phyloP scores from a whole-genome alignment of 2,113 vertebrate species.

The Nothocercus nigrocapillus region DNA sequence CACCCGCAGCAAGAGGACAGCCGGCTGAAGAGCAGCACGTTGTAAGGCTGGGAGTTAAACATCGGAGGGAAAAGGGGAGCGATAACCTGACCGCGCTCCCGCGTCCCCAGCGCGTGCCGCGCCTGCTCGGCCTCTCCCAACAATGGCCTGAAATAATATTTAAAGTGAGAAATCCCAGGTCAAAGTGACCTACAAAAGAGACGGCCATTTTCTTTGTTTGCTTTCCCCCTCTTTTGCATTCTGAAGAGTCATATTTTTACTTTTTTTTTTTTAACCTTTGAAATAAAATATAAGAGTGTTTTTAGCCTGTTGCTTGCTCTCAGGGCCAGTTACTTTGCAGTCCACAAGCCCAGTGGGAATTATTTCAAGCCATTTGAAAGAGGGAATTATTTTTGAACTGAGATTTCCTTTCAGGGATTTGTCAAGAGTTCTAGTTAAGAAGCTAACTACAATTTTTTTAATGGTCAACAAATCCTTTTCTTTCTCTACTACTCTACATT shows the following conservation, averaged over 20 bases:
- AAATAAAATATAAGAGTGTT: not conserved
- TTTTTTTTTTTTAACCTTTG: not conserved
- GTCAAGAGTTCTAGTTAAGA: not conserved
- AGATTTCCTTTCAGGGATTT: not conserved
- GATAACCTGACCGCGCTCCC: not conserved
- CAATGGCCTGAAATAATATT: rapidly evolving
- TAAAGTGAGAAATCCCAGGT: not conserved
- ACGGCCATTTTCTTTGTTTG: not conserved
- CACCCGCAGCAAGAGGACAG: not conserved
- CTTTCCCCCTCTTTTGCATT: not conserved
- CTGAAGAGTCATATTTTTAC: not conserved
- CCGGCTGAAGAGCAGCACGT: not conserved
- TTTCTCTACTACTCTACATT: not conserved
- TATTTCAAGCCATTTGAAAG: not conserved
- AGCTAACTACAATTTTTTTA: not conserved
- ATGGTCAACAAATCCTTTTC: not conserved
- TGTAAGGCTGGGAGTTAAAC: not conserved
- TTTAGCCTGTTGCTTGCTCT: not conserved
- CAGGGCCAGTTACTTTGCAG: not conserved
- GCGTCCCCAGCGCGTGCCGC: not conserved
- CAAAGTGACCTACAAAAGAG: not conserved
- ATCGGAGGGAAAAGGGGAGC: not conserved
- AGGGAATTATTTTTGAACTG: not conserved
- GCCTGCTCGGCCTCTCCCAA: not conserved
- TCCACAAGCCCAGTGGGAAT: not conserved